Percentiles rank a stretch among this genome's conserved stretches.
These are phyloP conservation scores for Hippopotamyrus pictus DNA, from an alignment of 2,797 vertebrate genomes.

Conservation along the genomic window DNA sequence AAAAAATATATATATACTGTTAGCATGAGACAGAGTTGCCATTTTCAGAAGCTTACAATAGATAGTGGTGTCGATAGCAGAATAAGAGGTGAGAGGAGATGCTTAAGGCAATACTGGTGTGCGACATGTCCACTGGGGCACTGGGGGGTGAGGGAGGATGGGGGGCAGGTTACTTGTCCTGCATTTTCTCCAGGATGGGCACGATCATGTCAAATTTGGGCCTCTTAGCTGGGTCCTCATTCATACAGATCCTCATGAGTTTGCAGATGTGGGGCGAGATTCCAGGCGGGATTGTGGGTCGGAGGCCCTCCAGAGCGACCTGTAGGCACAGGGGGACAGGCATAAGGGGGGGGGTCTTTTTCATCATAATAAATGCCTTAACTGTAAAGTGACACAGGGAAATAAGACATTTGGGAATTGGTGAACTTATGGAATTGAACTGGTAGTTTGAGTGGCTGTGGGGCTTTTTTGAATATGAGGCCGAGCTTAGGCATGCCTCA, in stretches of 20 bases:
- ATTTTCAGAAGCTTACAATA: conserved; percentile 44
- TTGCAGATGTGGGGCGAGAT: conserved; percentile 98
- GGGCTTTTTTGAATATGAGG: background rate
- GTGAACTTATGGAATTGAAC: background rate
- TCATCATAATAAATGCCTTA: background rate
- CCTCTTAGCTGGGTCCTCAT: conserved; percentile 94
- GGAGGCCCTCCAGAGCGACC: conserved; percentile 91
- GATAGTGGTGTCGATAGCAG: conserved; percentile 49
- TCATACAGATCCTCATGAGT: conserved; percentile 99
- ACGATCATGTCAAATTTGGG: conserved; percentile 99
- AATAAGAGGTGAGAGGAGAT: conserved; percentile 35
- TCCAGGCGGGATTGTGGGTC: conserved; percentile 91
- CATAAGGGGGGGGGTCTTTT: background rate
- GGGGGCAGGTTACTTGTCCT: conserved; percentile 76
- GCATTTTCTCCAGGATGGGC: conserved; percentile 97
- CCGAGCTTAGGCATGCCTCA: background rate
- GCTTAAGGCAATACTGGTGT: conserved; percentile 68
- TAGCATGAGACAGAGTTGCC: conserved; percentile 37
- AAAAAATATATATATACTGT: conserved; percentile 22
- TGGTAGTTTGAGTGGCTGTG: background rate
- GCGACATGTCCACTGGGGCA: conserved; percentile 49
- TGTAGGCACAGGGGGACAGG: conserved; percentile 34
- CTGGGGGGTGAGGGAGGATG: background rate
- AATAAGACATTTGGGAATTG: background rate
- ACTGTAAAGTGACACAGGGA: background rate